Base-by-base conservation (phyloP, 2,113 vertebrate species). In the Rana temporaria region DNA sequence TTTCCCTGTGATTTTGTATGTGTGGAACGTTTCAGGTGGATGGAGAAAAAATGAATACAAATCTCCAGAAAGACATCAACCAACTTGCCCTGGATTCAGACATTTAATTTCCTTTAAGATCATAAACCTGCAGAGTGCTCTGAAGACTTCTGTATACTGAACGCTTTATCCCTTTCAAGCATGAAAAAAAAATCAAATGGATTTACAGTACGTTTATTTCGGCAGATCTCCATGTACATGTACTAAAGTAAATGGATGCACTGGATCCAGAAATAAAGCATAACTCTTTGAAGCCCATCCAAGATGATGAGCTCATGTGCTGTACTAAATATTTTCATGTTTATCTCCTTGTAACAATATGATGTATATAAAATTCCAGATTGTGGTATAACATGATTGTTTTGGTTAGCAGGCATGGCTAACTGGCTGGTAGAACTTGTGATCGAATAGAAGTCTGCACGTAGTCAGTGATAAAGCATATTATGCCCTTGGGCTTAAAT, bases 201-300 rank as follows among this genome's bases (percentile, higher is more conserved):
- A 84, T 82, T 78, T 66, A 70, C 52, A 30, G 57, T 74, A 59
- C 18, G 71, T 86, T 80, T 32, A 65, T 85, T 52, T 56, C 63
- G 14, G 48, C n/a, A 68, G 5, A n/a, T 75, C 84, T 77, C 19
- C n/a, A 48, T 81, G 69, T 65, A 56, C n/a, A 48, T 81, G 69
- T 65, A 56, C 60, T 82, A 82, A 65, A 67, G 12, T n/a, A 52
- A 78, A 82, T 42, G 53, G 55, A 15, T 75, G 26, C 71, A 42
- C 71, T 30, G 34, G 6, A 1, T 67, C 30, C 32, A 42, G 64
- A 57, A 75, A 57, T 57, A 82, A 67, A 75, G 52, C 20, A 26
- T 73, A 64, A 74, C 24, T 73, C 42, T 65, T 74, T 26, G 8
- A 16, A n/a, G n/a, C 30, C 18, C n/a, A 56, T 3, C 55, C 42